These are phyloP conservation scores for Thyatira batis DNA, from an alignment of 2,888 invertebrate genomes.

Conservation along the genomic window DNA sequence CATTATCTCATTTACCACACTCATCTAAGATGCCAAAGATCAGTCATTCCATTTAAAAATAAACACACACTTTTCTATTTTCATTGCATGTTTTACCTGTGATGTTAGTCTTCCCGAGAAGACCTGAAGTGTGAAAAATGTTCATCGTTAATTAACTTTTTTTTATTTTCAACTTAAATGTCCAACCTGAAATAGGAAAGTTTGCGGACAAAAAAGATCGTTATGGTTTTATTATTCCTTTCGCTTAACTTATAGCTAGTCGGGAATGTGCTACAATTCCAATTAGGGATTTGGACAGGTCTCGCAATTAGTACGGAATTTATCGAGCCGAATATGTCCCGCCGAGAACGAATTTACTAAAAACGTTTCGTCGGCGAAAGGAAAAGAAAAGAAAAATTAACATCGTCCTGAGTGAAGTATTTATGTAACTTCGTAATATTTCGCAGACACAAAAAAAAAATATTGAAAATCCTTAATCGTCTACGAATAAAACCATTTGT, in stretches of 20 bases:
- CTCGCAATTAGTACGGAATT: slow-evolving; percentile 58
- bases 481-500: background rate
- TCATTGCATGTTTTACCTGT: slow-evolving; percentile 75
- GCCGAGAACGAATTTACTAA: slow-evolving; percentile 41
- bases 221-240: slow-evolving; percentile 46
- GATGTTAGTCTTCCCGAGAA: slow-evolving; percentile 83
- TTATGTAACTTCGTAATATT: background rate
- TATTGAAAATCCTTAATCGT: background rate
- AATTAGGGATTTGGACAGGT: slow-evolving; percentile 61
- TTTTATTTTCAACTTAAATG: slow-evolving; percentile 58
- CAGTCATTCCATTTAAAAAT: slow-evolving; percentile 65
- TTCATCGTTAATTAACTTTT: slow-evolving; percentile 78
- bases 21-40: slow-evolving; percentile 47
- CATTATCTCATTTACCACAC: slow-evolving; percentile 47
- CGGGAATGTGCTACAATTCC: slow-evolving; percentile 46
- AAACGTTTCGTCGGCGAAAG: slow-evolving; percentile 28
- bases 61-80: slow-evolving; percentile 61
- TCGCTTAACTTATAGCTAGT: slow-evolving; percentile 36
- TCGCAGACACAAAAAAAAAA: background rate
- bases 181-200: slow-evolving; percentile 81
- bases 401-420: slow-evolving; percentile 20
- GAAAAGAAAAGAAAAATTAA: slow-evolving; percentile 56
- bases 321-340: slow-evolving; percentile 55
- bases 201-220: slow-evolving; percentile 73
- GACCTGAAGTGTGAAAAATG: slow-evolving; percentile 83